Percentiles rank a stretch among this genome's conserved stretches.
Evolutionary conservation across 2,888 invertebrate species (phyloP).

Genomic region (Eretmocerus hayati): DNA sequence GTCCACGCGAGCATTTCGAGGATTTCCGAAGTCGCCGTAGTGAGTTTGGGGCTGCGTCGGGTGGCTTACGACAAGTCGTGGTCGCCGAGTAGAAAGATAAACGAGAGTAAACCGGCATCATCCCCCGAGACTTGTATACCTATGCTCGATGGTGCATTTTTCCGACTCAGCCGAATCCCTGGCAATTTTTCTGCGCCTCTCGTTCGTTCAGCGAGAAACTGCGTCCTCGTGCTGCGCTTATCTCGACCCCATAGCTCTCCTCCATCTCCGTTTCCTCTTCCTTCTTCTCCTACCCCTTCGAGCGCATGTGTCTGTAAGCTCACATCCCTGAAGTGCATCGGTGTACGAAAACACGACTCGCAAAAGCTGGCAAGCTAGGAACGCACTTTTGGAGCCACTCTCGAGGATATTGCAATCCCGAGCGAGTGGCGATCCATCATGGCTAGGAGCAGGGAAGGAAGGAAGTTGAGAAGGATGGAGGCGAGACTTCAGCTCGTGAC

Average conservation of each 20-base stretch:
- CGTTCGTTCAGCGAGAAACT: neutral
- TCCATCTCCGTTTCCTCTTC: neutral
- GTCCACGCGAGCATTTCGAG: too few relatives aligned
- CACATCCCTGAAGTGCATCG: neutral
- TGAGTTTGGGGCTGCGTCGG: too few relatives aligned
- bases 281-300: neutral
- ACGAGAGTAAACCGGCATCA: too few relatives aligned
- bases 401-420: slow-evolving; percentile 15
- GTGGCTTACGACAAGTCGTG: too few relatives aligned
- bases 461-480: too few relatives aligned
- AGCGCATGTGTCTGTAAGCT: neutral
- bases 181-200: neutral
- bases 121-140: too few relatives aligned
- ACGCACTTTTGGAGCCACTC: too few relatives aligned
- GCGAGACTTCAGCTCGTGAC: neutral
- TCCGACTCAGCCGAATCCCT: neutral
- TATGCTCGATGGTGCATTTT: too few relatives aligned
- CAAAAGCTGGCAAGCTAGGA: too few relatives aligned
- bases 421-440: slow-evolving; percentile 17
- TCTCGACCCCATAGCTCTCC: neutral
- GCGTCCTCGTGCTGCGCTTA: neutral
- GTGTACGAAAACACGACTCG: neutral
- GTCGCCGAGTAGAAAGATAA: too few relatives aligned
- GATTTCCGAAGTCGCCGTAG: too few relatives aligned
- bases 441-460: neutral